Evolutionary conservation across 2,888 invertebrate genomes (phyloP).

Genomic region (Molanna angustata): DNA sequence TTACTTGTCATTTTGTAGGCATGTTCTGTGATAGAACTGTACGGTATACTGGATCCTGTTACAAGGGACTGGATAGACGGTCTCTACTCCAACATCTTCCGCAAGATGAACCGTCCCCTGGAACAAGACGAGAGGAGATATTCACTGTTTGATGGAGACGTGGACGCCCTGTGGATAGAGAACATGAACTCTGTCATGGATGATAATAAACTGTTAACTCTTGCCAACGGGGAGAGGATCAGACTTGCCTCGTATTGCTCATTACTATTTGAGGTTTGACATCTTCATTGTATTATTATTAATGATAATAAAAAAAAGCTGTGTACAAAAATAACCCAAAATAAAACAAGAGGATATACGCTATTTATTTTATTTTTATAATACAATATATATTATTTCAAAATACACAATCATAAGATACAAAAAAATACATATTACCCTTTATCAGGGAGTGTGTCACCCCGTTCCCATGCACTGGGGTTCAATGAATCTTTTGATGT

Average conservation of each 20-base stretch:
- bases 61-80: slow-evolving; percentile 95
- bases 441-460: too few species aligned
- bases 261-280: slow-evolving; percentile 85
- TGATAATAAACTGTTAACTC: slow-evolving; percentile 84
- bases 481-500: too few species aligned
- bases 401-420: too few species aligned
- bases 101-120: slow-evolving; percentile 81
- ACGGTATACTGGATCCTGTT: slow-evolving; percentile 80
- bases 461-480: too few species aligned
- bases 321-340: too few species aligned
- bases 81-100: slow-evolving; percentile 83
- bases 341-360: too few species aligned
- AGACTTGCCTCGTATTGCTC: slow-evolving; percentile 78
- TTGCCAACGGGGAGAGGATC: slow-evolving; percentile 89
- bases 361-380: too few species aligned
- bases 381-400: too few species aligned
- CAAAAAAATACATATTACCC: too few species aligned
- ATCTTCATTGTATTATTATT: too few species aligned
- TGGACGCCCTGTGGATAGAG: slow-evolving; percentile 93
- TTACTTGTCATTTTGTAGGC: slow-evolving; percentile 58
- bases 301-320: too few species aligned
- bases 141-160: slow-evolving; percentile 90
- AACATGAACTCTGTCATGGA: slow-evolving; percentile 98
- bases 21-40: slow-evolving; percentile 83
- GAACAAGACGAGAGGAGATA: slow-evolving; percentile 75